Conservation (phyloP, 92 coral and sea anemone genomes). For the Anthopleura xanthogrammica region DNA sequence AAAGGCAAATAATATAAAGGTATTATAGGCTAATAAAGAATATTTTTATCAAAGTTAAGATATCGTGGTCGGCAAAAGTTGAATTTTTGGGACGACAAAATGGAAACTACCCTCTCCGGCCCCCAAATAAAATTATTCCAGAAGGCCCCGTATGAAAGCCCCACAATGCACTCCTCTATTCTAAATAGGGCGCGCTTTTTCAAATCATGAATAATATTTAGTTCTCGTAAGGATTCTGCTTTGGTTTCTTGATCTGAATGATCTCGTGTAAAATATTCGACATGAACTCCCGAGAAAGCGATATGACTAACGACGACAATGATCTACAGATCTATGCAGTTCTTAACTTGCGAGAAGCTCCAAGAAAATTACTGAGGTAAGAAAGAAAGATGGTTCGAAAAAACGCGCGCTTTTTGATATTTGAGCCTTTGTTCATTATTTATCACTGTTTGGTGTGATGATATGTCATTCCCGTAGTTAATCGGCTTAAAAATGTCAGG, state of each 20-base stretch:
- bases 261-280: conserved; percentile 57
- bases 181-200: conserved; percentile 15
- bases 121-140: neutral
- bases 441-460: neutral
- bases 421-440: neutral
- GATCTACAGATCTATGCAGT: conserved; percentile 61
- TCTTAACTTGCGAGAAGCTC: conserved; percentile 61
- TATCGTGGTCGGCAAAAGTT: neutral
- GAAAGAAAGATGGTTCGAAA: neutral
- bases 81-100: neutral
- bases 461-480: neutral
- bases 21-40: neutral
- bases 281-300: conserved; percentile 49
- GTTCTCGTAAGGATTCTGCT: conserved; percentile 12
- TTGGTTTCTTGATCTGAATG: conserved; percentile 17
- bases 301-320: conserved; percentile 14
- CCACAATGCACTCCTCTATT: conserved; percentile 17
- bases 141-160: conserved; percentile 19
- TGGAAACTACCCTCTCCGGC: neutral
- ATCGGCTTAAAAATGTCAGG: neutral
- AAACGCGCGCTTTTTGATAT: conserved; percentile 17
- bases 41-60: neutral
- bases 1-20: neutral
- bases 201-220: neutral
- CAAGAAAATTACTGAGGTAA: conserved; percentile 56